Conservation (phyloP, 2,888 invertebrate genomes). For the Lysandra coridon region DNA sequence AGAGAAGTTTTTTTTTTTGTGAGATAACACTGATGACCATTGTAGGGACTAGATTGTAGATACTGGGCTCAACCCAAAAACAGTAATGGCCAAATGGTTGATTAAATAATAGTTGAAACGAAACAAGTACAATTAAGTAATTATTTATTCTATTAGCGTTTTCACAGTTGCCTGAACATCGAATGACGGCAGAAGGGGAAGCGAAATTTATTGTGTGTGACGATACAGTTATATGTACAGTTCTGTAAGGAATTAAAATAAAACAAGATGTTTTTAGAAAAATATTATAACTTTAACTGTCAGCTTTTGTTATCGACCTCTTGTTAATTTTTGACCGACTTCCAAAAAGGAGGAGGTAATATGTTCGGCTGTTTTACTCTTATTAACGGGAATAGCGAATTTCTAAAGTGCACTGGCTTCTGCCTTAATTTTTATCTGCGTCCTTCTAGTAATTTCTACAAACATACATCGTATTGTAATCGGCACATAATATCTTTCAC, state of each 20-base stretch:
- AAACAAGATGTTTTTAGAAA: not conserved
- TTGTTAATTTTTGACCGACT: too few species aligned
- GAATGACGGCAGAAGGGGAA: constrained; percentile 19
- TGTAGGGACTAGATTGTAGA: not conserved
- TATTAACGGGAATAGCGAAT: too few species aligned
- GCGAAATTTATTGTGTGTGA: constrained; percentile 31
- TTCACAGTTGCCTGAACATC: constrained; percentile 26
- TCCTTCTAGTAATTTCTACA: too few species aligned
- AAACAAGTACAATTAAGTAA: constrained; percentile 2
- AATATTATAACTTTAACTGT: too few species aligned
- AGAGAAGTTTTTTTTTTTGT: not conserved
- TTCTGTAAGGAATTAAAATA: not conserved
- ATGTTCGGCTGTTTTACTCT: too few species aligned
- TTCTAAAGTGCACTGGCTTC: too few species aligned
- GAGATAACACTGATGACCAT: not conserved
- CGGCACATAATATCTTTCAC: too few species aligned
- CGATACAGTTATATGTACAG: constrained; percentile 11
- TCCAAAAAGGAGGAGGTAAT: too few species aligned
- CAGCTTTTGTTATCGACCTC: too few species aligned
- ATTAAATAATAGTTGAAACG: constrained; percentile 5
- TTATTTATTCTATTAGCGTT: constrained; percentile 23
- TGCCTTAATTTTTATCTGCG: too few species aligned
- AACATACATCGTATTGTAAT: too few species aligned
- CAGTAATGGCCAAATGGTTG: not conserved
- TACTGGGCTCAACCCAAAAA: not conserved